Evolutionary conservation across 92 coral and sea anemone species (phyloP).

Genomic region (Actinernus sp.): DNA sequence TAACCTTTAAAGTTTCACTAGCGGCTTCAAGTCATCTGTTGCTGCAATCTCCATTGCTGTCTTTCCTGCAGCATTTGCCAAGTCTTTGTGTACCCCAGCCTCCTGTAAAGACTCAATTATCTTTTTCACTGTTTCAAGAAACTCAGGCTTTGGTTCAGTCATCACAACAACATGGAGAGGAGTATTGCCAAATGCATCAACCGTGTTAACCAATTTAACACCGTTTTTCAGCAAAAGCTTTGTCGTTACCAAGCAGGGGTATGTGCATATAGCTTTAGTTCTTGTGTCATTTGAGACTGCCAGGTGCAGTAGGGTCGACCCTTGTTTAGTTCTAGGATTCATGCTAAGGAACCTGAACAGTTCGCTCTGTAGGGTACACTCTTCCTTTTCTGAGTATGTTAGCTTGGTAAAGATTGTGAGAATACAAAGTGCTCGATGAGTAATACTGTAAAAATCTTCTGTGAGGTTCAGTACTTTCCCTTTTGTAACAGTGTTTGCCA

Average conservation of each 20-base stretch:
- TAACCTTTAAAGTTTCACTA: conserved; percentile 63
- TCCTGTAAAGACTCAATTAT: conserved; percentile 51
- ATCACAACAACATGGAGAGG: conserved; percentile 68
- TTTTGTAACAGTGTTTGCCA: conserved; percentile 36
- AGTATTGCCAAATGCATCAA: conserved; percentile 68
- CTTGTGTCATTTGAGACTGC: conserved; percentile 77
- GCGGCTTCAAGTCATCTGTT: conserved; percentile 58
- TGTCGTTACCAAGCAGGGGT: conserved; percentile 63
- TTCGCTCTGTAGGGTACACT: conserved; percentile 38
- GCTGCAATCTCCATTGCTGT: conserved; percentile 64
- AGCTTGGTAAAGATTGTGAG: conserved; percentile 67
- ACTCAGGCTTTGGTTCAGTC: conserved; percentile 50
- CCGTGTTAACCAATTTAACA: conserved; percentile 67
- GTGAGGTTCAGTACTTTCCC: conserved; percentile 32
- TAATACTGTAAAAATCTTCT: conserved; percentile 65
- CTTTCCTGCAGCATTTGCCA: conserved; percentile 55
- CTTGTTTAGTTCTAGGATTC: conserved; percentile 67
- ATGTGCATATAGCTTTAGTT: conserved; percentile 65
- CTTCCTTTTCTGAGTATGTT: conserved; percentile 38
- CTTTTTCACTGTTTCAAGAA: conserved; percentile 51
- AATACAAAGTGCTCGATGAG: conserved; percentile 68
- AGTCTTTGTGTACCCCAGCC: conserved; percentile 67
- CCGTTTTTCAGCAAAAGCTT: conserved; percentile 66
- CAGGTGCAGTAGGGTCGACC: conserved; percentile 64
- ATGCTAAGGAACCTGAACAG: conserved; percentile 58